phyloP scores from a whole-genome alignment of 2,113 vertebrate species.

The Butorides virescens region DNA sequence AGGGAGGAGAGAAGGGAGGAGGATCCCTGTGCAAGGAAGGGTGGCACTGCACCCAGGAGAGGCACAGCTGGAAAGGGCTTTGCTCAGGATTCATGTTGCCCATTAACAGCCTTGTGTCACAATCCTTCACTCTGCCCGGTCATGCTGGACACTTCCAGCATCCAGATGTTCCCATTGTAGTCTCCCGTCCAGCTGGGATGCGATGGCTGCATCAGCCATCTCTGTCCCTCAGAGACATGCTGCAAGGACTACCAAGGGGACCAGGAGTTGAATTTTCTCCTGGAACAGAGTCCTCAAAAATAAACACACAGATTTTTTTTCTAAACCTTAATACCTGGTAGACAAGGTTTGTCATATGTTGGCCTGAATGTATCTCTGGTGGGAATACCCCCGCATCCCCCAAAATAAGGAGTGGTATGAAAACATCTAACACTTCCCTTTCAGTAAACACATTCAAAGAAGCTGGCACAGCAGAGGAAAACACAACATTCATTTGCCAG shows the following conservation, averaged over 20 bases:
- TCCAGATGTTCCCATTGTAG: neutral
- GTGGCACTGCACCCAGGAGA: neutral
- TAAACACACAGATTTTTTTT: neutral
- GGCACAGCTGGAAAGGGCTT: neutral
- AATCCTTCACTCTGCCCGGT: rapidly evolving
- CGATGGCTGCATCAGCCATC: neutral
- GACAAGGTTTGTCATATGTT: neutral
- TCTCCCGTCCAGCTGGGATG: neutral
- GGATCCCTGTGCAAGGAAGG: neutral
- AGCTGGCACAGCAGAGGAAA: neutral
- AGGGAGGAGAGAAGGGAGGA: neutral
- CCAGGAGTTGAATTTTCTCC: neutral
- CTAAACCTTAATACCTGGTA: neutral
- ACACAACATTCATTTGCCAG: rapidly evolving
- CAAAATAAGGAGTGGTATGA: neutral
- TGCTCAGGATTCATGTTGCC: neutral
- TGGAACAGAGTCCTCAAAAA: neutral
- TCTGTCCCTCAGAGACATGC: neutral
- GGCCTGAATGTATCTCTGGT: neutral
- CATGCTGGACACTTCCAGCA: neutral
- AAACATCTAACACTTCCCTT: neutral
- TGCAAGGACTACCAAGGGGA: neutral
- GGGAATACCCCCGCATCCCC: neutral
- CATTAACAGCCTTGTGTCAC: neutral
- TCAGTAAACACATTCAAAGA: neutral